Evolutionary conservation across 1,140 invertebrate genomes (phyloP).

Genomic region (Agraylea sexmaculata): DNA sequence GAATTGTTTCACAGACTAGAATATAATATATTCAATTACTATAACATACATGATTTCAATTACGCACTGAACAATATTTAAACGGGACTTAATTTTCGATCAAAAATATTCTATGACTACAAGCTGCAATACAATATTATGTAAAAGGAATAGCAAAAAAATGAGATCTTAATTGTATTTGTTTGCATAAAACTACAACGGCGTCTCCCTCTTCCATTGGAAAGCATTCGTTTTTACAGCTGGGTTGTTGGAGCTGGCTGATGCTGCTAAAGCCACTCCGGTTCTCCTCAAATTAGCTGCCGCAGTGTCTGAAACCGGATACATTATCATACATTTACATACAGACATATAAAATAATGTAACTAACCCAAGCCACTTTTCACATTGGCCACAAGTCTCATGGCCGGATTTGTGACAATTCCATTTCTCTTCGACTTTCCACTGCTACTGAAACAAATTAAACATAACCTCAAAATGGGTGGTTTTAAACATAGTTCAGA

Average conservation of each 20-base stretch:
- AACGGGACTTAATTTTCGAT: too few species aligned
- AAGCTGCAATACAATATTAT: too few species aligned
- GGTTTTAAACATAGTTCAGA: too few species aligned
- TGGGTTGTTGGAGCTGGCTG: slow-evolving; percentile 36
- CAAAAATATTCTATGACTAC: too few species aligned
- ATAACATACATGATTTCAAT: too few species aligned
- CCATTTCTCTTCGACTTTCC: slow-evolving; percentile 70
- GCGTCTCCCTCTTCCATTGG: slow-evolving; percentile 38
- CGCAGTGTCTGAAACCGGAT: slow-evolving; percentile 28
- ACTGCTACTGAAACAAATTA: slow-evolving; percentile 37
- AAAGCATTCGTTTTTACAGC: slow-evolving; percentile 39
- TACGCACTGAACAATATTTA: too few species aligned
- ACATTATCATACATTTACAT: background rate
- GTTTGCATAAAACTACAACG: slow-evolving; percentile 30
- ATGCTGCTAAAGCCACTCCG: slow-evolving; percentile 35
- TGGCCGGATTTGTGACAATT: slow-evolving; percentile 83
- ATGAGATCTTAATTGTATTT: background rate
- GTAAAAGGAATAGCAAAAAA: background rate
- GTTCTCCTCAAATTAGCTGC: slow-evolving; percentile 37
- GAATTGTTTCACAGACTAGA: too few species aligned
- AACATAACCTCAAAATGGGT: too few species aligned
- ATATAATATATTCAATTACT: too few species aligned
- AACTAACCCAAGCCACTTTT: slow-evolving; percentile 35
- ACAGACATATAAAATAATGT: slow-evolving; percentile 1
- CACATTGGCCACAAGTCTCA: slow-evolving; percentile 54